These are phyloP conservation scores for Corvus cornix DNA, from an alignment of 2,113 vertebrate genomes.

Conservation along the genomic window DNA sequence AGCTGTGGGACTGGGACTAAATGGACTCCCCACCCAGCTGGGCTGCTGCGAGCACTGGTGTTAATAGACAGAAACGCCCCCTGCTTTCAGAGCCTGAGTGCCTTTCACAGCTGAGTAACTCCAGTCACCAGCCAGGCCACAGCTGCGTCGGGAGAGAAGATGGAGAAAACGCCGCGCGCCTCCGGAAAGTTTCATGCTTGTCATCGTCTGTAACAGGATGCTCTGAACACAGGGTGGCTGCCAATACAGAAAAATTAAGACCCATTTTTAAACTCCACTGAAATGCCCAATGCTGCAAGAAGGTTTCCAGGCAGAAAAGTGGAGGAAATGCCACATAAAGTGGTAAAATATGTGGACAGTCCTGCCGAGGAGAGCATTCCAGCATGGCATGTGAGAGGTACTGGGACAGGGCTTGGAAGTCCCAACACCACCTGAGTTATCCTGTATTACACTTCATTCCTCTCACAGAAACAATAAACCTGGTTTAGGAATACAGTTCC, in stretches of 20 bases:
- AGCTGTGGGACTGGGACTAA: background rate
- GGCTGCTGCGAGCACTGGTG: background rate
- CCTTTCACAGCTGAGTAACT: conserved; percentile 14
- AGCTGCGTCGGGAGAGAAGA: background rate
- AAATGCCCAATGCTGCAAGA: background rate
- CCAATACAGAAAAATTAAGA: background rate
- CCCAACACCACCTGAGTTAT: background rate
- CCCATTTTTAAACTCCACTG: background rate
- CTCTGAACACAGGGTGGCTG: background rate
- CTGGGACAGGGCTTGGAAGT: background rate
- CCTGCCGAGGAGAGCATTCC: fast-evolving
- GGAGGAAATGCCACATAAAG: background rate
- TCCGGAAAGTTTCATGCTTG: background rate
- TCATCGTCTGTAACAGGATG: background rate
- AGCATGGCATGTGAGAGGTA: fast-evolving
- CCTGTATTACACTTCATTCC: background rate
- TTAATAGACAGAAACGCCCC: background rate
- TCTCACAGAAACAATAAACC: background rate
- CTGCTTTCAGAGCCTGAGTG: background rate
- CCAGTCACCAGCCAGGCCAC: background rate
- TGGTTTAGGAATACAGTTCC: background rate
- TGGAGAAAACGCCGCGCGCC: background rate
- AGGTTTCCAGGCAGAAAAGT: background rate
- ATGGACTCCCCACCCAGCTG: background rate
- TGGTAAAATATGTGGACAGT: fast-evolving